Conservation (phyloP, 2,797 vertebrate genomes). For the Xiphorhynchus erythropygius region DNA sequence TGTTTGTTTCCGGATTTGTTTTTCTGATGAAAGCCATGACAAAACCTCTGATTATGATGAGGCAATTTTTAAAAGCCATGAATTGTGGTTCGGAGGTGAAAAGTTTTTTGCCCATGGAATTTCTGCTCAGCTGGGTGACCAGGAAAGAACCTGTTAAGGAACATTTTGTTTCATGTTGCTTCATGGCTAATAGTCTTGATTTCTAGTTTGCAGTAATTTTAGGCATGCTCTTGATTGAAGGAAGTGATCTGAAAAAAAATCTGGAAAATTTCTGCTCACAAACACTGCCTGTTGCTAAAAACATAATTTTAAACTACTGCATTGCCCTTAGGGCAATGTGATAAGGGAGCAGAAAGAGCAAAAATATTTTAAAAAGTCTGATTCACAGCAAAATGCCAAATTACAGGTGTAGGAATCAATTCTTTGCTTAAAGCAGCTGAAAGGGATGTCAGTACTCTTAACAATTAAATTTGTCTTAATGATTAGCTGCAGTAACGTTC, state of each 20-base stretch:
- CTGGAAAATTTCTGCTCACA: constrained; percentile 47
- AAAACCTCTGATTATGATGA: constrained; percentile 28
- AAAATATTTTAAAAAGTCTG: background rate
- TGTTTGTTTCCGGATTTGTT: constrained; percentile 42
- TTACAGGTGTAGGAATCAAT: constrained; percentile 47
- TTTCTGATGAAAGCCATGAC: constrained; percentile 18
- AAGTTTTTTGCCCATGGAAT: background rate
- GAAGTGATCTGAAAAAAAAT: constrained; percentile 55
- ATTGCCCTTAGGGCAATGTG: constrained; percentile 53
- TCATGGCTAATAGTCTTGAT: constrained; percentile 38
- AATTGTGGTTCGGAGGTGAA: constrained; percentile 1
- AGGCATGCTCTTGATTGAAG: background rate
- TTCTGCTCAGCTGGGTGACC: background rate
- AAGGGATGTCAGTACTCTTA: constrained; percentile 51
- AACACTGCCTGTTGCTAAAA: constrained; percentile 44
- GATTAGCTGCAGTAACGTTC: constrained; percentile 64
- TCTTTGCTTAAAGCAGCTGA: constrained; percentile 57
- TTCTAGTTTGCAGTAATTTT: constrained; percentile 16
- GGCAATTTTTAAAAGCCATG: constrained; percentile 15
- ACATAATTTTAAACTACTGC: constrained; percentile 42
- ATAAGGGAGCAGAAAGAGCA: constrained; percentile 31
- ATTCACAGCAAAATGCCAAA: constrained; percentile 1
- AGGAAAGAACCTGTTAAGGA: background rate
- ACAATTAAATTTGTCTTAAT: constrained; percentile 66
- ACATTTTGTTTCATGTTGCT: constrained; percentile 29